Base-by-base conservation (phyloP, 2,888 invertebrate genomes). In the Lumbricus terrestris region DNA sequence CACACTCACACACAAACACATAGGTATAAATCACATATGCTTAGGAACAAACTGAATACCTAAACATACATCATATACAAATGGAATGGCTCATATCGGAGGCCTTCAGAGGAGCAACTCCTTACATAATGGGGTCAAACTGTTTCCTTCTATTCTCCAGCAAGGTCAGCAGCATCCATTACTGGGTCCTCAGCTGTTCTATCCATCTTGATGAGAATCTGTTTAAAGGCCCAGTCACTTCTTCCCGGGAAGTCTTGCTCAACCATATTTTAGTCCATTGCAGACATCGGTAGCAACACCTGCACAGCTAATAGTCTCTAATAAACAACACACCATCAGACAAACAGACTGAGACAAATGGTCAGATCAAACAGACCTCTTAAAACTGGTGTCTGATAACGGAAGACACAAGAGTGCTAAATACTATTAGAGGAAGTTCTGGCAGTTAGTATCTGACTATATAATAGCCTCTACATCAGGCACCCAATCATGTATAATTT, bases 1-100 rank as follows among this genome's bases (percentile, higher is more conserved):
- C 18, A 42, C 18, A 42, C 18, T 16, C 18, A 42, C 18, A 42
- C 38, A 47, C 47, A 5, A 16, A 18, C 18, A 54, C 11, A n/a
- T 69, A 69, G n/a, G 69, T n/a, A 69, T 69, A 69, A n/a, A n/a
- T 69, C 69, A 69, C n/a, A 69, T 69, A 69, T n/a, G n/a, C 69
- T n/a, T 69, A n/a, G 69, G n/a, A 69, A 69, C 69, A 69, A 13
- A 29, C 69, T 69, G 69, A n/a, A 69, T 69, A 5, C 69, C 29
- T n/a, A 5, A 6, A 69, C 69, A 69, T n/a, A 69, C 29, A 69
- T 13, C 69, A 69, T 69, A n/a, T n/a, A 69, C 47, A 47, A 47
- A 47, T 23, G 23, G 20, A 69, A 69, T n/a, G 69, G 69, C 69
- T 69, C 69, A 69, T n/a, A 69, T 0, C 69, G n/a, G 69, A 69